phyloP scores from a whole-genome alignment of 2,888 invertebrate genomes.

The Dasysyrphus tricinctus region DNA sequence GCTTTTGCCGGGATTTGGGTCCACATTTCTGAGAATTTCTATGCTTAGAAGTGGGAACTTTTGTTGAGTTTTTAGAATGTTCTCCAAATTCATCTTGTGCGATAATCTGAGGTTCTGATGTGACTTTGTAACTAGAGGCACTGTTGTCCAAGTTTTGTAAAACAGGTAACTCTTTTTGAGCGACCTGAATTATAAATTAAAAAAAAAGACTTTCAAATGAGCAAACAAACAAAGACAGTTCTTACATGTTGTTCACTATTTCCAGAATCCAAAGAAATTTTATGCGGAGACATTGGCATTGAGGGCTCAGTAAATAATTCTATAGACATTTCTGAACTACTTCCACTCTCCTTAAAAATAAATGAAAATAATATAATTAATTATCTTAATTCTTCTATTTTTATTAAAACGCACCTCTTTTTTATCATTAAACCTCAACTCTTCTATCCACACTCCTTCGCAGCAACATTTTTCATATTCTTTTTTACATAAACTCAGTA shows the following conservation, averaged over 20 bases:
- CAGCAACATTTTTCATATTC: constrained; percentile 41
- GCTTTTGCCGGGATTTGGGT: not conserved
- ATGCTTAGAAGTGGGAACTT: not conserved
- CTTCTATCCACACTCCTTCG: constrained; percentile 41
- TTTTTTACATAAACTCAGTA: constrained; percentile 38
- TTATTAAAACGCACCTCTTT: constrained; percentile 1
- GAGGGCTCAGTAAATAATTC: constrained; percentile 3
- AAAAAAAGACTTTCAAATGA: not conserved
- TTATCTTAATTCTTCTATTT: not conserved
- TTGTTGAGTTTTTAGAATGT: not conserved
- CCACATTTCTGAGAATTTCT: not conserved
- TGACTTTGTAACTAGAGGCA: not conserved
- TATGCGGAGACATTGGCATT: not conserved
- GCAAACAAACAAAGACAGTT: not conserved
- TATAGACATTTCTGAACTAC: not conserved
- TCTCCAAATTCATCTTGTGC: not conserved
- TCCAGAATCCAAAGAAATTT: not conserved
- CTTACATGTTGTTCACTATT: constrained; percentile 16
- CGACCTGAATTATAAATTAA: not conserved
- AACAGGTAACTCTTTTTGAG: not conserved
- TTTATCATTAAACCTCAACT: constrained; percentile 28
- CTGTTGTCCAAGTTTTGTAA: not conserved
- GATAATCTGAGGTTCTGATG: not conserved
- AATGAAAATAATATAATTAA: not conserved
- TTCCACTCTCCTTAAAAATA: constrained; percentile 1